Evolutionary conservation across 2,113 vertebrate species (phyloP), one percentile per base, ranked within the genome.

Genomic region (Percina caprodes): DNA sequence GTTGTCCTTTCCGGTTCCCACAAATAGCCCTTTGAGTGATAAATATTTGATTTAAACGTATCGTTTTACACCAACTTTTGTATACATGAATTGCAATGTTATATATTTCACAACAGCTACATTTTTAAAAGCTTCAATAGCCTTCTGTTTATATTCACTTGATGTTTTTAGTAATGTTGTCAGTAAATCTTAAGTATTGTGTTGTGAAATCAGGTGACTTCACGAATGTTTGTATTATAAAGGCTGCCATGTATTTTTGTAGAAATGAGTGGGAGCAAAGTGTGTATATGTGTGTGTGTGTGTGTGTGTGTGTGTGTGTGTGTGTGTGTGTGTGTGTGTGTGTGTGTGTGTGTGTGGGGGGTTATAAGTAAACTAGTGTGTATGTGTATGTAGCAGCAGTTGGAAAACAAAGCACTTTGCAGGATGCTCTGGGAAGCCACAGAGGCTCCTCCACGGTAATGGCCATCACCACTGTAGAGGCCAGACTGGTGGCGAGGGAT

Each of bases 391-490:
- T 46, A 72, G 86, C 74, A 74, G 79, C 88, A 71, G 68, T 81
- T 86, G 77, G 71, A 87, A 61, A 82, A 88, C 77, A 85, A 91
- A 89, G 80, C 85, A 81, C 79, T 89, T 91, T 85, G 84, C 85
- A 74, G 90, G 89, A 90, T 76, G 74, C 87, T 87, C 51, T 77
- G 84, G 89, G 78, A 87, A 92, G 89, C 89, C 87, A 79, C 90
- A 86, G 85, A 89, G 89, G 89, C 89, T 90, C 87, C 88, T 88
- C 79, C 86, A 83, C 69, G 74, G 80, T 90, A 89, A 90, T 91
- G 86, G 86, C 89, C 90, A 91, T 90, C 91, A 86, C 81, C 89
- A 87, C 88, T 92, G 91, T 89, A 89, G 85, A 92, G 89, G 89
- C 85, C 89, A 87, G 86, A 82, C 81, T 89, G 83, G 84, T 89